Percentiles rank a stretch among this genome's conserved stretches.
These are phyloP conservation scores for Caradrina clavipalpis DNA, from an alignment of 2,888 invertebrate genomes.

Conservation along the genomic window DNA sequence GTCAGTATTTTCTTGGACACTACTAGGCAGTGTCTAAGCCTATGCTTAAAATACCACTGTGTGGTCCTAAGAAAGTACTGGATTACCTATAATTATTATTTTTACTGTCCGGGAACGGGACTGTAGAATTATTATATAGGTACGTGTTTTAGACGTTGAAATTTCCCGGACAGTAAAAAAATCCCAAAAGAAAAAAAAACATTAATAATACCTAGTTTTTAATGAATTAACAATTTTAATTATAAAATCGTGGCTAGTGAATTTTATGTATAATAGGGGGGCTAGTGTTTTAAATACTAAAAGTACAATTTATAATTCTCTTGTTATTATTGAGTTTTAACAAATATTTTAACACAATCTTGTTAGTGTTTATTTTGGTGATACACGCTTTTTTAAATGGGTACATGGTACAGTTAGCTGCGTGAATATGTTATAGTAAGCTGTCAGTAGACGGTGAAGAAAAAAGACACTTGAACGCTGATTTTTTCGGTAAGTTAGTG, in stretches of 20 bases:
- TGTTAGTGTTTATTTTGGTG: conserved; percentile 26
- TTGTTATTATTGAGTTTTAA: conserved; percentile 27
- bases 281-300: conserved; percentile 62
- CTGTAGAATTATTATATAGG: neutral
- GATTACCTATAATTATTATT: conserved; percentile 23
- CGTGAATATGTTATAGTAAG: conserved; percentile 1
- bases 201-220: conserved; percentile 31
- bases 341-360: conserved; percentile 18
- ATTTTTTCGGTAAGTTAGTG: too few relatives aligned
- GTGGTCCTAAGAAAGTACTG: conserved; percentile 20
- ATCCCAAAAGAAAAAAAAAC: conserved; percentile 2
- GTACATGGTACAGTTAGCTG: conserved; percentile 29
- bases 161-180: conserved; percentile 15
- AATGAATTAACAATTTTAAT: conserved; percentile 57
- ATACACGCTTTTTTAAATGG: conserved; percentile 8
- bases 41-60: conserved; percentile 1
- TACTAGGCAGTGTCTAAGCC: too few relatives aligned
- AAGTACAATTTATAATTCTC: conserved; percentile 62
- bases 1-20: conserved; percentile 28
- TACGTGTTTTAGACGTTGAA: neutral
- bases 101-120: neutral
- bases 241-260: conserved; percentile 75
- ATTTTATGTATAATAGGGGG: conserved; percentile 63
- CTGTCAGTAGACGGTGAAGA: too few relatives aligned
- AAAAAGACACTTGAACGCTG: too few relatives aligned